Base-by-base conservation (phyloP, 2,888 invertebrate species). In the Drosophila bunnanda region DNA sequence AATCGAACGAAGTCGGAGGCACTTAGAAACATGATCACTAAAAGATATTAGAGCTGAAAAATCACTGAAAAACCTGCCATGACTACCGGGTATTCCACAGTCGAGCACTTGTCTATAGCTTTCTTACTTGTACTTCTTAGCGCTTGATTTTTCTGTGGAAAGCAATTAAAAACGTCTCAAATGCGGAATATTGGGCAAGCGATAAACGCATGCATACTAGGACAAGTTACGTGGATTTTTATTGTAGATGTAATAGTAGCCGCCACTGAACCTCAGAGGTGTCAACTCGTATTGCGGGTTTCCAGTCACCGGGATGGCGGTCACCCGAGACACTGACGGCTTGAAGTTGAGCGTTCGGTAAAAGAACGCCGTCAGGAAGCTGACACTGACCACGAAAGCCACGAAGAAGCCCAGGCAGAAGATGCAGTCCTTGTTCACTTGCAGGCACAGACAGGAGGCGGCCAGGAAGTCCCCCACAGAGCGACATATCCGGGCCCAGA, bases 321-420 rank as follows among this genome's bases (percentile, higher is more conserved):
- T 48, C 1, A 46, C 32, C 0, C 80, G 77, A 0, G 75, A n/a
- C 0, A 44, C 28, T 10, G 77, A 17, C 0, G 68, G 41, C 28
- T 76, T 87, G 10, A 90, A 43, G 32, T 73, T 86, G 75, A 91
- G 81, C 13, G 90, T 85, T 69, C 88, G 90, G 78, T 91, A 92
- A 71, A 91, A 91, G 79, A 92, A 91, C 41, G 91, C 90, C 25
- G 91, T 91, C 53, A 91, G 74, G 48, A 92, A 91, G 30, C 91
- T 90, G 62, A 89, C 92, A 60, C 92, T 91, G 43, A 91, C 85
- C 71, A 92, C 85, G 66, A 91, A 91, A 20, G 90, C 92, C 36
- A 89, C 52, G 62, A 91, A 90, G 76, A 91, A 91, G 53, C 90
- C 90, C 61, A 92, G 75, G 64, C 92, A 92, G 57, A 91, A 92